Conservation (phyloP, 2,888 invertebrate genomes). For the Zygaena filipendulae region DNA sequence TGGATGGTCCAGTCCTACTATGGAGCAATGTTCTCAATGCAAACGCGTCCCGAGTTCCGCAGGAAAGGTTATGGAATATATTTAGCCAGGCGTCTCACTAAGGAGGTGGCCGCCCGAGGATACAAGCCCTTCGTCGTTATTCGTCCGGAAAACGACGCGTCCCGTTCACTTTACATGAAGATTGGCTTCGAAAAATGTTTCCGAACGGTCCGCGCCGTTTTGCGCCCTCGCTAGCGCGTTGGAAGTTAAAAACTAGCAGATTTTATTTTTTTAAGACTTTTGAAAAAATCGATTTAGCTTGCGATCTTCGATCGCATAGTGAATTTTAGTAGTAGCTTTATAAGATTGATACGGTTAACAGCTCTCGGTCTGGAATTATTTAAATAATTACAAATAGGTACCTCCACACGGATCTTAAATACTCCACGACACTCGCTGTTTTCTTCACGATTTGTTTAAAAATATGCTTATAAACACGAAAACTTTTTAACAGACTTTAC, state of each 20-base stretch:
- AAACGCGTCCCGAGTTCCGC: conserved; percentile 81
- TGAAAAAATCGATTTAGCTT: conserved; percentile 62
- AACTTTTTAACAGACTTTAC: too few relatives aligned
- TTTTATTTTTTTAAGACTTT: conserved; percentile 70
- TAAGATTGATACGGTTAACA: conserved; percentile 52
- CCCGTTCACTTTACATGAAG: conserved; percentile 84
- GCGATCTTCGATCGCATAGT: conserved; percentile 64
- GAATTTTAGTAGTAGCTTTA: conserved; percentile 63
- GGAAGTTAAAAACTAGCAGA: conserved; percentile 57
- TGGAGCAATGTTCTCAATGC: conserved; percentile 94
- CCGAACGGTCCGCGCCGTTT: conserved; percentile 82
- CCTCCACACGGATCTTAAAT: too few relatives aligned
- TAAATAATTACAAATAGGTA: too few relatives aligned
- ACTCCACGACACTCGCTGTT: too few relatives aligned
- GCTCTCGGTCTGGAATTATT: conserved; percentile 58
- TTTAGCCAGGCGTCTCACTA: conserved; percentile 74
- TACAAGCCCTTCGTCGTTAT: conserved; percentile 90
- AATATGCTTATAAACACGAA: too few relatives aligned
- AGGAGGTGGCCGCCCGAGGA: conserved; percentile 75
- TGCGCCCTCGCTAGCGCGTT: conserved; percentile 66
- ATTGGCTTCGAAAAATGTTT: conserved; percentile 84
- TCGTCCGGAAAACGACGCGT: conserved; percentile 86
- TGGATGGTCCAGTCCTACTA: conserved; percentile 95
- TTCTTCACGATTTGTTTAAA: too few relatives aligned
- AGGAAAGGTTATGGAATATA: conserved; percentile 81